Percentiles rank a stretch among this genome's conserved stretches.
phyloP scores from a whole-genome alignment of 1,140 invertebrate species.

The Hypothenemus hampei region DNA sequence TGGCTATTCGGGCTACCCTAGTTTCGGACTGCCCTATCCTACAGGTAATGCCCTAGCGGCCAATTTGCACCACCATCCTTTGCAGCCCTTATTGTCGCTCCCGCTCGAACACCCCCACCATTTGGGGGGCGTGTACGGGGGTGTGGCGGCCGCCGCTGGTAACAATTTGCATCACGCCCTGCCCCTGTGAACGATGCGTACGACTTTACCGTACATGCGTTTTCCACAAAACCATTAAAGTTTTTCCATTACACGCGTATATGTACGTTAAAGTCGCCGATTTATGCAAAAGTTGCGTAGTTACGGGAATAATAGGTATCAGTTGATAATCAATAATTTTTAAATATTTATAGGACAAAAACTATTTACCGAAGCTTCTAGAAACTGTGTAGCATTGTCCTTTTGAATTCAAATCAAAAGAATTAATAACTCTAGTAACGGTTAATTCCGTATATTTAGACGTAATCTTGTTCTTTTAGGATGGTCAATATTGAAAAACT shows the following conservation, averaged over 20 bases:
- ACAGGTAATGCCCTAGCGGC: constrained; percentile 84
- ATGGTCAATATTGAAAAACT: too few species aligned
- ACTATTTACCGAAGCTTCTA: background rate
- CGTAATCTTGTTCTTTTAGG: too few species aligned
- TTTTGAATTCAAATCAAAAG: too few species aligned
- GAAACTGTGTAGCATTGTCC: constrained; percentile 2
- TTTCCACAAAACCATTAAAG: too few species aligned
- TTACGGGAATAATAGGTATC: too few species aligned
- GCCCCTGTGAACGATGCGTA: constrained; percentile 66
- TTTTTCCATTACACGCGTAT: too few species aligned
- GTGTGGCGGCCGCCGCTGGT: constrained; percentile 39
- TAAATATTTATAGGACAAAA: background rate
- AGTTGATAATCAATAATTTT: too few species aligned
- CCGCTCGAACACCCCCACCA: constrained; percentile 51
- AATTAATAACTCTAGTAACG: too few species aligned
- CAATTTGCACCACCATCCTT: constrained; percentile 58
- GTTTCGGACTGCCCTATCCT: constrained; percentile 93
- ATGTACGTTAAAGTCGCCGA: too few species aligned
- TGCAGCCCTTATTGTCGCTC: constrained; percentile 51
- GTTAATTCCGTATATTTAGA: too few species aligned
- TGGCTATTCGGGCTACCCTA: constrained; percentile 92
- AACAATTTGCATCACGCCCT: constrained; percentile 72
- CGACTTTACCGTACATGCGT: constrained; percentile 15
- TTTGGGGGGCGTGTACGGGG: constrained; percentile 57
- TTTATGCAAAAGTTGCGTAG: too few species aligned